Conservation (phyloP, 2,888 invertebrate genomes). For the Panorpa germanica region DNA sequence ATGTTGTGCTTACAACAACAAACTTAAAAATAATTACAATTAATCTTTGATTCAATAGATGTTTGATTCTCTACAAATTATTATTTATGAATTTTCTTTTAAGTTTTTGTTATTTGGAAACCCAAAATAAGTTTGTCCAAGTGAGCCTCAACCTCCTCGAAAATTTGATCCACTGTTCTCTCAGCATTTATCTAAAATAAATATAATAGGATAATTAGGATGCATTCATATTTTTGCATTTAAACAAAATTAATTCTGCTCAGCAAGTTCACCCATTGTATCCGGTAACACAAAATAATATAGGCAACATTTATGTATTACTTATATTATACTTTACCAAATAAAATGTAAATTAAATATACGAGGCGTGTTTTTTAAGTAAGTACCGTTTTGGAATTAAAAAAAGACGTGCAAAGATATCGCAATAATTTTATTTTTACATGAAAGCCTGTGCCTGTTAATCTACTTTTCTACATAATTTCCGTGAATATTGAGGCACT, state of each 20-base stretch:
- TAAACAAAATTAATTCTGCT: constrained; percentile 1
- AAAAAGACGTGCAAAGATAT: too few relatives aligned
- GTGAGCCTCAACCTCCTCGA: constrained; percentile 41
- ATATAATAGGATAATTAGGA: constrained; percentile 12
- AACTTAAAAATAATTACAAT: too few relatives aligned
- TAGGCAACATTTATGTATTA: constrained; percentile 5
- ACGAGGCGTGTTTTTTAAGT: not conserved
- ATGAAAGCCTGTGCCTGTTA: too few relatives aligned
- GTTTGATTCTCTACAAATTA: too few relatives aligned
- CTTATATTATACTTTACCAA: not conserved
- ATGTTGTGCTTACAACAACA: too few relatives aligned
- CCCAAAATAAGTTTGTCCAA: constrained; percentile 35
- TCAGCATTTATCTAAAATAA: constrained; percentile 63
- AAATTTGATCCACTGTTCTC: constrained; percentile 55
- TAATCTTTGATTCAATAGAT: too few relatives aligned
- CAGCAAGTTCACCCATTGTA: not conserved
- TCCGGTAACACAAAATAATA: constrained; percentile 4
- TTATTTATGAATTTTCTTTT: too few relatives aligned
- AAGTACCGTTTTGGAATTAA: constrained; percentile 1
- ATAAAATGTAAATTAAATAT: not conserved
- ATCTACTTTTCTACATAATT: too few relatives aligned
- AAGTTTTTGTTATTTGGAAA: too few relatives aligned
- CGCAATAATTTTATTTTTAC: too few relatives aligned
- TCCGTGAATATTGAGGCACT: too few relatives aligned
- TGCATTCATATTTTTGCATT: constrained; percentile 3